Conservation (phyloP, 2,888 invertebrate species). For the Heliconius erato region DNA sequence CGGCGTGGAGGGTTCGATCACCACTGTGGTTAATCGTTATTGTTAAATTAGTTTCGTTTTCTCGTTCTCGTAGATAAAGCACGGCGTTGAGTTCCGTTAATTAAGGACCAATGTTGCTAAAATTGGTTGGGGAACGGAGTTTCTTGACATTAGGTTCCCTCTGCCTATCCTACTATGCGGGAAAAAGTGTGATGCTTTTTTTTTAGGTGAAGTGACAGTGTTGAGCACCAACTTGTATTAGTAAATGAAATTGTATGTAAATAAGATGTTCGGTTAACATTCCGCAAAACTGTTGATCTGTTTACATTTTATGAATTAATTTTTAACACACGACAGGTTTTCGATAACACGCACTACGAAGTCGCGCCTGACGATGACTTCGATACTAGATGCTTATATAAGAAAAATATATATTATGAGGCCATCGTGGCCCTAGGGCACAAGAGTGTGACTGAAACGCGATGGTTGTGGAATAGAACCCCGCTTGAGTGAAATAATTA, state of each 20-base stretch:
- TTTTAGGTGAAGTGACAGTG: not conserved
- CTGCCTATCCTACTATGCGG: no score
- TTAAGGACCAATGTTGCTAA: not conserved
- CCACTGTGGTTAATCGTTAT: not conserved
- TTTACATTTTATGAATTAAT: conserved; percentile 56
- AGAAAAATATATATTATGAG: not conserved
- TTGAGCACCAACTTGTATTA: no score
- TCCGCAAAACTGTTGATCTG: conserved; percentile 60
- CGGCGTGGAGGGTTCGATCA: not conserved
- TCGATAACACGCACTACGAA: conserved; percentile 54
- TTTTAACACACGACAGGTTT: conserved; percentile 56
- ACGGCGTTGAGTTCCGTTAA: not conserved
- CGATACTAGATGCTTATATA: conserved; percentile 26
- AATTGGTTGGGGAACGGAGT: no score
- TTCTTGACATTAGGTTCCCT: no score
- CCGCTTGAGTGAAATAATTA: no score
- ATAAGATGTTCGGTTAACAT: conserved; percentile 50
- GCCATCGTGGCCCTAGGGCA: no score
- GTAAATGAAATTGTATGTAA: conserved; percentile 26
- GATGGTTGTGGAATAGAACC: no score
- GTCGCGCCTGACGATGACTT: conserved; percentile 49
- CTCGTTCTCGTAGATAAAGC: not conserved
- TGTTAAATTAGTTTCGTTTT: not conserved
- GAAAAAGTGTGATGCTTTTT: not conserved
- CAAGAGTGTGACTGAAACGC: no score